These are phyloP conservation scores for Epinephelus lanceolatus DNA, from an alignment of 2,113 vertebrate species.

Conservation along the genomic window DNA sequence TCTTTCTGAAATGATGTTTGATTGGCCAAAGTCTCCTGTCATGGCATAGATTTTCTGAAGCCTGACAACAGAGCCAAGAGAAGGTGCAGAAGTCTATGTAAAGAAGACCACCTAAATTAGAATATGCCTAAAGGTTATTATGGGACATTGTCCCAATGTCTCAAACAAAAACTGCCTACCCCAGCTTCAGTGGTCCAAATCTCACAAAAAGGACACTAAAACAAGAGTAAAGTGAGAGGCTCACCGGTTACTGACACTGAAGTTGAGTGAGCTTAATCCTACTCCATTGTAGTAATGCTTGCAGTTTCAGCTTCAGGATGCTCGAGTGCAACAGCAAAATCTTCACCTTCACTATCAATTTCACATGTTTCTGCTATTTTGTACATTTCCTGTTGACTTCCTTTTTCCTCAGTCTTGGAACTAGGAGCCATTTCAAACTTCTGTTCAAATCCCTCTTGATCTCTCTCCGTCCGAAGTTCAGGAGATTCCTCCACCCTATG, in stretches of 20 bases:
- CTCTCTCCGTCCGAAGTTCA: background rate
- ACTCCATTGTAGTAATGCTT: constrained; percentile 6
- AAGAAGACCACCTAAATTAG: too few relatives aligned
- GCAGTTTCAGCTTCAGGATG: constrained; percentile 15
- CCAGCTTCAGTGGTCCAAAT: background rate
- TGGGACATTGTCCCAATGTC: too few relatives aligned
- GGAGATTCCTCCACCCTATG: constrained; percentile 15
- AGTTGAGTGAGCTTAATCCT: constrained; percentile 23
- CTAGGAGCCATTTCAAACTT: background rate
- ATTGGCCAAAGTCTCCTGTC: too few relatives aligned
- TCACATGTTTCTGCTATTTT: constrained; percentile 13
- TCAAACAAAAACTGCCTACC: background rate
- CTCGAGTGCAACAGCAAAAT: constrained; percentile 70
- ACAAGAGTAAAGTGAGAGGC: background rate
- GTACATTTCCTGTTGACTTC: constrained; percentile 1
- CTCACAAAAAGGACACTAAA: background rate
- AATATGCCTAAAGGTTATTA: too few relatives aligned
- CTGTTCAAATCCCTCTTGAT: background rate
- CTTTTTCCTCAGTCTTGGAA: background rate
- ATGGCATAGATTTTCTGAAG: too few relatives aligned
- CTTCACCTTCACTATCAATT: constrained; percentile 63
- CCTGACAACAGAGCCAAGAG: too few relatives aligned
- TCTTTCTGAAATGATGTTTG: too few relatives aligned
- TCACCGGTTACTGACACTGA: constrained; percentile 26
- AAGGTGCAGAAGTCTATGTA: too few relatives aligned